Evolutionary conservation across 1,140 invertebrate species (phyloP).

Genomic region (Magallana gigas): DNA sequence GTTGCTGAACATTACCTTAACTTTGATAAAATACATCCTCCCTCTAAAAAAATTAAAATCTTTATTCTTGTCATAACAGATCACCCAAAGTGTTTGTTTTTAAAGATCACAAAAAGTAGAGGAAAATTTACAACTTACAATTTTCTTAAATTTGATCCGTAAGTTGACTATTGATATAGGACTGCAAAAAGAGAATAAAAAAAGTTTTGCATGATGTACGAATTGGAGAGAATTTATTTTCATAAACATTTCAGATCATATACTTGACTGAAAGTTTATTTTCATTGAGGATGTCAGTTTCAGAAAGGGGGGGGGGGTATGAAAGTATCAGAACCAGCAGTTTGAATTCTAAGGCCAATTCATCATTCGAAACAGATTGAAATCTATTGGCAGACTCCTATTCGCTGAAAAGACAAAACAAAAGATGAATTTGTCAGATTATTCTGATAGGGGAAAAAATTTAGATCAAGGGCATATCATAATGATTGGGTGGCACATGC

Average conservation of each 20-base stretch:
- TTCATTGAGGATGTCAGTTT: background rate
- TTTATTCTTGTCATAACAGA: background rate
- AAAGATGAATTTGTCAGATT: conserved; percentile 8
- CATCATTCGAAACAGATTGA: background rate
- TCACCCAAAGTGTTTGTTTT: background rate
- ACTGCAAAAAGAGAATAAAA: background rate
- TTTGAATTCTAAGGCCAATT: background rate
- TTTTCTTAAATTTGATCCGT: background rate
- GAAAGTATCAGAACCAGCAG: background rate
- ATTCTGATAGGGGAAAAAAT: background rate
- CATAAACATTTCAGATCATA: background rate
- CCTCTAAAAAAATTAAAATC: too few species aligned
- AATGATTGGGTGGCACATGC: background rate
- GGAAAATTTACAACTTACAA: background rate
- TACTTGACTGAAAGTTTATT: background rate
- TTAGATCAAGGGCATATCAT: background rate
- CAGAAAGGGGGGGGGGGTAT: background rate
- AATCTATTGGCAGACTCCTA: background rate
- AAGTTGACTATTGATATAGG: background rate
- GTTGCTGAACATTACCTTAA: too few species aligned
- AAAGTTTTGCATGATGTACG: background rate
- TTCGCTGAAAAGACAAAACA: background rate
- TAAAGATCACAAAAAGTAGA: background rate
- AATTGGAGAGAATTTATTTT: background rate
- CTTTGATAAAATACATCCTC: too few species aligned